Evolutionary conservation across 2,113 vertebrate species (phyloP).

Genomic region (Phoenicopterus ruber): DNA sequence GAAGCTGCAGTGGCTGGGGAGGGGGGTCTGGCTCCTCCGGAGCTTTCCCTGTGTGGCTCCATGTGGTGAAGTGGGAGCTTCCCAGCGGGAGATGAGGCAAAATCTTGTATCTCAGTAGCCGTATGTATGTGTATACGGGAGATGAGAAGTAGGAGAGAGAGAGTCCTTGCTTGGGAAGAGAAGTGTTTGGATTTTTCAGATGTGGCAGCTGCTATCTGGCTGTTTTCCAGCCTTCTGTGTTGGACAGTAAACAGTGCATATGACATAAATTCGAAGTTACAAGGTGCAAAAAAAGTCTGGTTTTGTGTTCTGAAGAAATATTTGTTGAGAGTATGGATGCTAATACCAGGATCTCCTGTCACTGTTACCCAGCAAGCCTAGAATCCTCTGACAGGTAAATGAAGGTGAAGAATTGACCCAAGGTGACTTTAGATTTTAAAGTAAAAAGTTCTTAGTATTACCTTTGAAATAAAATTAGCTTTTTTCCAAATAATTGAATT

Average conservation of each 20-base stretch:
- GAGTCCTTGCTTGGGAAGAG: neutral
- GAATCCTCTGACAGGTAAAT: neutral
- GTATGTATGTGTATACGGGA: accelerated
- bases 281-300: neutral
- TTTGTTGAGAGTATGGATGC: neutral
- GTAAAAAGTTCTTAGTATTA: neutral
- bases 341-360: neutral
- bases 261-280: neutral
- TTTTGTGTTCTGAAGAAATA: neutral
- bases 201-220: neutral
- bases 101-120: accelerated
- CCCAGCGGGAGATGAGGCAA: neutral
- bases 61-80: neutral
- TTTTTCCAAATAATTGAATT: slow-evolving; percentile 21
- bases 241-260: too few relatives aligned
- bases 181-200: neutral
- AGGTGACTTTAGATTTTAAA: neutral
- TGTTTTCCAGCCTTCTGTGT: neutral
- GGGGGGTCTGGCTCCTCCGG: neutral
- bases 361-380: neutral
- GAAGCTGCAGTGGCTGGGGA: neutral
- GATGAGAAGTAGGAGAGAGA: accelerated
- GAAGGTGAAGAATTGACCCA: neutral
- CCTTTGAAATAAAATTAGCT: slow-evolving; percentile 3
- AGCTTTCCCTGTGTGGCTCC: neutral